Evolutionary conservation across 2,797 vertebrate species (phyloP), one percentile per base, ranked within the genome.

Genomic region (Scleropages formosus): DNA sequence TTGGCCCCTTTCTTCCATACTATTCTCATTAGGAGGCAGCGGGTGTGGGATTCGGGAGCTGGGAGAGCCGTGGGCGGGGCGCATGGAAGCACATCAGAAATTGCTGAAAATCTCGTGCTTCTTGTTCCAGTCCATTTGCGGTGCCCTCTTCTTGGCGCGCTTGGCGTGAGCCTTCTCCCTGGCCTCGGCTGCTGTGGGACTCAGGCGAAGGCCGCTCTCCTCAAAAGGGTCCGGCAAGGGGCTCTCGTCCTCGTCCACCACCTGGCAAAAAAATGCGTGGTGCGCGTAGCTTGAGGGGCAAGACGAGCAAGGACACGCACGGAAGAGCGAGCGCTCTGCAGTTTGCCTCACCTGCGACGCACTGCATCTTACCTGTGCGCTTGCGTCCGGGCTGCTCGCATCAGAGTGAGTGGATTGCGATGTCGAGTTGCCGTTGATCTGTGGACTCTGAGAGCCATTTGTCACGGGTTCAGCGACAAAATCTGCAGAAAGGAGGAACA

Each of bases 51-150:
- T 18, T 47, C 24, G 20, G 11, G 26, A 39, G 2, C 22, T n/a
- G 69, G 81, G 71, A 11, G 44, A 0, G 4, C 24, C 64, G 46
- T 16, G 15, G 24, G 15, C 4, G n/a, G 26, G 51, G 18, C 26
- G 47, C 26, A 44, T 15, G 15, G 7, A 9, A 65, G 15, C 7
- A 18, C 61, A 53, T 96, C 93, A 99, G 90, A 98, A 99, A 84
- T 98, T 99, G 89, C 97, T 98, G 90, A 99, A 99, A 61, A 99
- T 94, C 89, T 98, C 94, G 0, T 96, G 92, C 81, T 99, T 99
- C 91, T 95, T 95, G 89, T 90, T 97, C 97, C 97, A 99, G 91
- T 98, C 97, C 97, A 99, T 99, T 88, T 95, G 96, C 0, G 97
- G 97, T 0, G 97, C 97, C 75, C 91, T 90, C 84, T 94, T 97